These are phyloP conservation scores for Tineola bisselliella DNA, from an alignment of 2,888 invertebrate genomes.

Conservation along the genomic window DNA sequence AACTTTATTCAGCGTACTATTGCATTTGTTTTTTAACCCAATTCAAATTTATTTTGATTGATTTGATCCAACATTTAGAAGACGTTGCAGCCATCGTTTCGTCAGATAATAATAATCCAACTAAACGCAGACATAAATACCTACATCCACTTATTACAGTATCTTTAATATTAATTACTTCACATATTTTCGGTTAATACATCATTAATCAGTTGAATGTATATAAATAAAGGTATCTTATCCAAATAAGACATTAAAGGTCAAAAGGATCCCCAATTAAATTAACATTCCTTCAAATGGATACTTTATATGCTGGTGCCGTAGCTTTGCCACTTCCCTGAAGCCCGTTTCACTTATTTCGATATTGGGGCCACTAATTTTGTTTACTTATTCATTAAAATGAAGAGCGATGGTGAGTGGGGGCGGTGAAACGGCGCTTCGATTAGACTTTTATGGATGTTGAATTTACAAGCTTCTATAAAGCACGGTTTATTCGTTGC, in stretches of 20 bases:
- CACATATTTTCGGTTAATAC: neutral
- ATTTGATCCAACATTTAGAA: no score
- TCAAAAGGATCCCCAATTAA: slow-evolving; percentile 18
- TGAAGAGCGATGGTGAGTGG: slow-evolving; percentile 46
- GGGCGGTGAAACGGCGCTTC: slow-evolving; percentile 37
- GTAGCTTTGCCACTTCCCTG: slow-evolving; percentile 36
- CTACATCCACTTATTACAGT: no score
- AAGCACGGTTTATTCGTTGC: slow-evolving; percentile 20
- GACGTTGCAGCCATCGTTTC: no score
- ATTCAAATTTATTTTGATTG: no score
- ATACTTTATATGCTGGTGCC: slow-evolving; percentile 50
- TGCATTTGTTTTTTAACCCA: no score
- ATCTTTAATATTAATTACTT: no score
- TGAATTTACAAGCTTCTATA: slow-evolving; percentile 15
- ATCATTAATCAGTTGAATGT: neutral
- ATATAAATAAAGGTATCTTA: neutral
- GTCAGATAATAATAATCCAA: no score
- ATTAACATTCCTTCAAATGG: slow-evolving; percentile 43
- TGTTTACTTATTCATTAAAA: slow-evolving; percentile 65
- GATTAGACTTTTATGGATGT: slow-evolving; percentile 46
- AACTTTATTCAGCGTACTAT: no score
- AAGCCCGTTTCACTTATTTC: slow-evolving; percentile 54
- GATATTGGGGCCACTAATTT: slow-evolving; percentile 61
- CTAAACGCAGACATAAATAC: no score
- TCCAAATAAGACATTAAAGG: slow-evolving; percentile 11